These are phyloP conservation scores for Nyctibius bracteatus DNA, from an alignment of 2,113 vertebrate species.

Conservation along the genomic window DNA sequence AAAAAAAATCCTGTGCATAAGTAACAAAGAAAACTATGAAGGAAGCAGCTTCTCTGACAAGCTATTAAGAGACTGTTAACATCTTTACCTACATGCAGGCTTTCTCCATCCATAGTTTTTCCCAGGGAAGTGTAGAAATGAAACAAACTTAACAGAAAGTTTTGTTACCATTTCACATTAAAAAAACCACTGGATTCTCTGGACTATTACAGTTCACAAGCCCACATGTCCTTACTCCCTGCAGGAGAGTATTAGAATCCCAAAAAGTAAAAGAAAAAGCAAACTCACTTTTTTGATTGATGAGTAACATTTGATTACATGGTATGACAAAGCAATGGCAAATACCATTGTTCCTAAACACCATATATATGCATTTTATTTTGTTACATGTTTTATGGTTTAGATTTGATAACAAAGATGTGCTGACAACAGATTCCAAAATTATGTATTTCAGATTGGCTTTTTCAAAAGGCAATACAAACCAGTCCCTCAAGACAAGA, in stretches of 20 bases:
- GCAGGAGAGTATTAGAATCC: not conserved
- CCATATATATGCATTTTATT: not conserved
- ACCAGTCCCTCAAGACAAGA: slow-evolving; percentile 69
- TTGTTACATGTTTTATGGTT: not conserved
- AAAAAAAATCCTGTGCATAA: not conserved
- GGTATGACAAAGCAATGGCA: not conserved
- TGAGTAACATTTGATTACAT: not conserved
- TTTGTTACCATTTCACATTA: not conserved
- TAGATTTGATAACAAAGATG: not conserved
- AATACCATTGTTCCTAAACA: not conserved
- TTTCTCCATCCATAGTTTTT: not conserved
- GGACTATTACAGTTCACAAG: not conserved
- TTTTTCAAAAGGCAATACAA: slow-evolving; percentile 91
- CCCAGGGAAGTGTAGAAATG: not conserved
- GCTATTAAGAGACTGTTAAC: not conserved
- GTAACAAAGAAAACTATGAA: not conserved
- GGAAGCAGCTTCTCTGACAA: not conserved
- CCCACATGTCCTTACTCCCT: not conserved
- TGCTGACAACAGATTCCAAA: slow-evolving; percentile 7
- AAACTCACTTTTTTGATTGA: not conserved
- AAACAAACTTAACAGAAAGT: not conserved
- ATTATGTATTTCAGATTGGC: slow-evolving; percentile 80
- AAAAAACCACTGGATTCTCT: not conserved
- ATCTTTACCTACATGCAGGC: not conserved
- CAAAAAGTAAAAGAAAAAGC: not conserved